Evolutionary conservation across 2,888 invertebrate genomes (phyloP).

Genomic region (Oscheius myriophilus): DNA sequence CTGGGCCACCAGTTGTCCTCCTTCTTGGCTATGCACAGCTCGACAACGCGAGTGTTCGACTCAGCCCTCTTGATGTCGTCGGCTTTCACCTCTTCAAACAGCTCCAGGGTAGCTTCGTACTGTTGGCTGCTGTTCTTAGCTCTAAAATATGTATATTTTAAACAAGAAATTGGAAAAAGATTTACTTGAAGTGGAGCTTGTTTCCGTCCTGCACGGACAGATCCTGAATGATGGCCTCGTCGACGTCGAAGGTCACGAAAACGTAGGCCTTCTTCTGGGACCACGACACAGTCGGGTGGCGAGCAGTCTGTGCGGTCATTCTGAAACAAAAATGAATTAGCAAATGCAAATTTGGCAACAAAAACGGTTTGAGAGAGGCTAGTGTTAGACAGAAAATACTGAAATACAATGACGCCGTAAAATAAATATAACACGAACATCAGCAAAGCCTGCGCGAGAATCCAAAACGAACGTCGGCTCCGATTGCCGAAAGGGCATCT

Average conservation of each 20-base stretch:
- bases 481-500: too few species aligned
- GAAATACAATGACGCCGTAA: too few species aligned
- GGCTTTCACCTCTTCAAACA: slow-evolving; percentile 78
- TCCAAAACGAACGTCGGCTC: too few species aligned
- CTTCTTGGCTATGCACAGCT: slow-evolving; percentile 69
- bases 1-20: slow-evolving; percentile 73
- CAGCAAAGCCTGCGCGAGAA: too few species aligned
- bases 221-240: slow-evolving; percentile 75
- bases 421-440: too few species aligned
- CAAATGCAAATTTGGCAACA: too few species aligned
- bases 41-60: slow-evolving; percentile 45
- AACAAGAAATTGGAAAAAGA: neutral
- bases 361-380: too few species aligned
- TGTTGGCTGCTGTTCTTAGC: slow-evolving; percentile 84
- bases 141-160: slow-evolving; percentile 69
- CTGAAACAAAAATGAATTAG: neutral
- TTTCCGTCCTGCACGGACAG: slow-evolving; percentile 53
- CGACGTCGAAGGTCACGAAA: slow-evolving; percentile 88
- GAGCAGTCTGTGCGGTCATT: slow-evolving; percentile 27
- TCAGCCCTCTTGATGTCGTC: slow-evolving; percentile 36
- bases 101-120: slow-evolving; percentile 87
- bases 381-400: too few species aligned
- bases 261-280: slow-evolving; percentile 86
- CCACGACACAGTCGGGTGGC: slow-evolving; percentile 86
- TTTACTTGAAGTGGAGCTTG: slow-evolving; percentile 61